Percentiles rank a stretch among this genome's conserved stretches.
phyloP scores from a whole-genome alignment of 2,113 vertebrate genomes.

The Cynoglossus semilaevis region DNA sequence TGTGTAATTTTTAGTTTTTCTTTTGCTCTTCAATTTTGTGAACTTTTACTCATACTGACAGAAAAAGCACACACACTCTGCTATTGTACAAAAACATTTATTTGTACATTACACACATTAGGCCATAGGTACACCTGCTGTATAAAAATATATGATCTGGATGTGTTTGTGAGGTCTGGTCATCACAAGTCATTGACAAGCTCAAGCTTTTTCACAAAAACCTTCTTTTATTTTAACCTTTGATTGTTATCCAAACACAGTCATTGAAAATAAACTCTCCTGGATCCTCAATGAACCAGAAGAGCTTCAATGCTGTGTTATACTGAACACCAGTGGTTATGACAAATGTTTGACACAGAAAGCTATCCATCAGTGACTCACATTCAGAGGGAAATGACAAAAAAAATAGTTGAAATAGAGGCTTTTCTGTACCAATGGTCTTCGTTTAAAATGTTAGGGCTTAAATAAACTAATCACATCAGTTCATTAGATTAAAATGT shows the following conservation, averaged over 20 bases:
- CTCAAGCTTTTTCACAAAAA: constrained; percentile 15
- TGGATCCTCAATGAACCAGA: neutral
- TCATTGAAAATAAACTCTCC: neutral
- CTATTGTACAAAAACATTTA: constrained; percentile 67
- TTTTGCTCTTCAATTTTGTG: too few relatives aligned
- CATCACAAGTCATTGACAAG: constrained; percentile 29
- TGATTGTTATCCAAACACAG: constrained; percentile 6
- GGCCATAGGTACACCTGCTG: constrained; percentile 29
- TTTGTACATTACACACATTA: constrained; percentile 66
- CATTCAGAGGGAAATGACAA: neutral
- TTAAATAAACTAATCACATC: constrained; percentile 54
- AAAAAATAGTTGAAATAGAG: constrained; percentile 2
- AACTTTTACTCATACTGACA: neutral
- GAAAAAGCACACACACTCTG: constrained; percentile 15
- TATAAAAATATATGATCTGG: constrained; percentile 58
- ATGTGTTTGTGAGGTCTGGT: constrained; percentile 27
- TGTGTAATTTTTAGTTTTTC: too few relatives aligned
- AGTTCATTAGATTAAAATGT: constrained; percentile 28
- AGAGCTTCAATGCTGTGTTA: neutral
- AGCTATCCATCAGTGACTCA: constrained; percentile 3
- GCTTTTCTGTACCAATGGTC: constrained; percentile 27
- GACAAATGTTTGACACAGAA: neutral
- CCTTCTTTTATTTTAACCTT: constrained; percentile 11
- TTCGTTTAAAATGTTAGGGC: constrained; percentile 20
- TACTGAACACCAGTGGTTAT: neutral